phyloP scores from a whole-genome alignment of 2,888 invertebrate genomes.

The Hoplodrina blanda region DNA sequence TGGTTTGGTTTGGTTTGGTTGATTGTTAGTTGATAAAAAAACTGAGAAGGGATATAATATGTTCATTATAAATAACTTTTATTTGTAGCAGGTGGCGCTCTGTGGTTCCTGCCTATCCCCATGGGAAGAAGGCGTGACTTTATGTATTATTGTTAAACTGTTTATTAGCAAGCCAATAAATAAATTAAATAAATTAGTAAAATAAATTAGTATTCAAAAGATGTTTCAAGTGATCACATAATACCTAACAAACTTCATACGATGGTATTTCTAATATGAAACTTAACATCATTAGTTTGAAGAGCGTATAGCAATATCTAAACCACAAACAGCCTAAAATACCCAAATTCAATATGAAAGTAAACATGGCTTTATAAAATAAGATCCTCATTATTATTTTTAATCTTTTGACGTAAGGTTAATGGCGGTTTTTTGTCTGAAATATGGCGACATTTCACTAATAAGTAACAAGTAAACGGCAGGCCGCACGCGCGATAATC shows the following conservation, averaged over 20 bases:
- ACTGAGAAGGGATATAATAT: no score
- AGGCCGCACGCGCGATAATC: constrained; percentile 59
- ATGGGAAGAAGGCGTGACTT: no score
- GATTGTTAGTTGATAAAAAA: no score
- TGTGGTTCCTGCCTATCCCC: no score
- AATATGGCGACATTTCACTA: constrained; percentile 57
- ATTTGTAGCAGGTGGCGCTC: no score
- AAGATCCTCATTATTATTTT: constrained; percentile 33
- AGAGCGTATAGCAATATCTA: neutral
- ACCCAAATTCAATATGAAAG: neutral
- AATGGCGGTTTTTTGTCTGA: constrained; percentile 53
- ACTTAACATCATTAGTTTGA: constrained; percentile 34
- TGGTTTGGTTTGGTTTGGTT: neutral
- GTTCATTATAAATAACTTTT: no score
- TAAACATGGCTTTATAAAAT: constrained; percentile 15
- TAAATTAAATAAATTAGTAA: no score
- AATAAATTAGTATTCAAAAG: no score
- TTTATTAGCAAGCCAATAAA: no score
- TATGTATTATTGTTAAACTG: no score
- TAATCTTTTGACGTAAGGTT: constrained; percentile 43
- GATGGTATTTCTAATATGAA: constrained; percentile 12
- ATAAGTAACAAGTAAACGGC: constrained; percentile 61
- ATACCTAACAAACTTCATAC: neutral
- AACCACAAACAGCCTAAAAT: constrained; percentile 4
- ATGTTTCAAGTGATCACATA: no score